These are phyloP conservation scores for Struthidea cinerea DNA, from an alignment of 2,113 vertebrate genomes.

Conservation along the genomic window DNA sequence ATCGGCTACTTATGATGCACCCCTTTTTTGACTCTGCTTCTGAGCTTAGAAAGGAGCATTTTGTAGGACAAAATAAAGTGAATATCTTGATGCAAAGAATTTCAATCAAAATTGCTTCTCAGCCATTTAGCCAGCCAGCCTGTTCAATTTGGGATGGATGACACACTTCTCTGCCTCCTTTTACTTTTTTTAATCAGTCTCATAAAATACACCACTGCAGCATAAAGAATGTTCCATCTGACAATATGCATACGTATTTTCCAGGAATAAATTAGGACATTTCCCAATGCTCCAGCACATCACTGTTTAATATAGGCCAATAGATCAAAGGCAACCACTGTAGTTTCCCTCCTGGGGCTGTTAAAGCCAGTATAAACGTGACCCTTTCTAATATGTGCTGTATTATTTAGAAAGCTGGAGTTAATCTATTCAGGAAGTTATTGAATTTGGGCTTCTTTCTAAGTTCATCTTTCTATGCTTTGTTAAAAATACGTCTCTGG, in stretches of 20 bases:
- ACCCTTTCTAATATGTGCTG: background rate
- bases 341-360: conserved; percentile 42
- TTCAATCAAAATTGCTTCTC: background rate
- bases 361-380: conserved; percentile 11
- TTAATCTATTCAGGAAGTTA: background rate
- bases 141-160: background rate
- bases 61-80: background rate
- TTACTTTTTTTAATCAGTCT: background rate
- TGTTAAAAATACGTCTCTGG: background rate
- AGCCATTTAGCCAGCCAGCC: background rate
- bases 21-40: background rate
- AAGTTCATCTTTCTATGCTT: background rate
- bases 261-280: conserved; percentile 47
- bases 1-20: background rate
- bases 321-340: conserved; percentile 52
- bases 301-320: conserved; percentile 55
- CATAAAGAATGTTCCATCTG: conserved; percentile 18
- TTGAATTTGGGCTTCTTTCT: background rate
- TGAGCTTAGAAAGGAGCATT: background rate
- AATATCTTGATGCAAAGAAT: background rate
- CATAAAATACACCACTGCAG: background rate
- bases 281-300: conserved; percentile 37
- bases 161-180: background rate
- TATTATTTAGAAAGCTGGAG: background rate
- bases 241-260: conserved; percentile 36